A percentile compares a stretch with the other conserved stretches of the same genome.
phyloP scores from a whole-genome alignment of 2,888 invertebrate genomes.

The Eupithecia centaureata region DNA sequence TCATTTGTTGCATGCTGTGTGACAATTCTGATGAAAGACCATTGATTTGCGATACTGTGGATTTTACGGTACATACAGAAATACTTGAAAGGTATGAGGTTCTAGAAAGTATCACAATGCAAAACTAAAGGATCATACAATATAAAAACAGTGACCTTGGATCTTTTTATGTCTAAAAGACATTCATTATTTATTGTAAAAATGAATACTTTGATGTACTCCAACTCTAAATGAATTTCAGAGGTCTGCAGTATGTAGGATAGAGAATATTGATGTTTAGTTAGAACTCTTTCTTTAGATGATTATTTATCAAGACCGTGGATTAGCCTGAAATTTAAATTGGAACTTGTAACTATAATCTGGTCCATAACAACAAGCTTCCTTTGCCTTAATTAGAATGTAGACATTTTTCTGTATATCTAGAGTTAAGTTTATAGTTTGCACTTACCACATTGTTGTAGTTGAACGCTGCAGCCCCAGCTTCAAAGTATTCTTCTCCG shows the following conservation, averaged over 20 bases:
- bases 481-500: conserved; percentile 74
- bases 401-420: not conserved
- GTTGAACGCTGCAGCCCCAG: conserved; percentile 76
- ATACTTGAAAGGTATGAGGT: not conserved
- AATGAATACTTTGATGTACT: conserved; percentile 6
- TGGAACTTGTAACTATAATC: not conserved
- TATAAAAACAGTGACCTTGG: conserved; percentile 36
- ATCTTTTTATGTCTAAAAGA: conserved; percentile 17
- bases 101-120: too few species aligned
- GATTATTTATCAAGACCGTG: not conserved
- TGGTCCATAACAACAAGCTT: not conserved
- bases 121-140: too few species aligned
- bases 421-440: not conserved
- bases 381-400: too few species aligned
- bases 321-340: not conserved
- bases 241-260: not conserved
- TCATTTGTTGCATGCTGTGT: too few species aligned
- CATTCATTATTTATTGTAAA: conserved; percentile 17
- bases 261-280: not conserved
- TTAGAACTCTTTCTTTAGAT: not conserved
- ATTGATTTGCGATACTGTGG: not conserved
- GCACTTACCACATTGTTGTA: conserved; percentile 81
- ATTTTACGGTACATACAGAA: conserved; percentile 31
- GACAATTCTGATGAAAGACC: too few species aligned
- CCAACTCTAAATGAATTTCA: not conserved